Percentiles rank a stretch among this genome's conserved stretches.
Evolutionary conservation across 2,113 vertebrate genomes (phyloP).

Genomic region (Tenrec ecaudatus): DNA sequence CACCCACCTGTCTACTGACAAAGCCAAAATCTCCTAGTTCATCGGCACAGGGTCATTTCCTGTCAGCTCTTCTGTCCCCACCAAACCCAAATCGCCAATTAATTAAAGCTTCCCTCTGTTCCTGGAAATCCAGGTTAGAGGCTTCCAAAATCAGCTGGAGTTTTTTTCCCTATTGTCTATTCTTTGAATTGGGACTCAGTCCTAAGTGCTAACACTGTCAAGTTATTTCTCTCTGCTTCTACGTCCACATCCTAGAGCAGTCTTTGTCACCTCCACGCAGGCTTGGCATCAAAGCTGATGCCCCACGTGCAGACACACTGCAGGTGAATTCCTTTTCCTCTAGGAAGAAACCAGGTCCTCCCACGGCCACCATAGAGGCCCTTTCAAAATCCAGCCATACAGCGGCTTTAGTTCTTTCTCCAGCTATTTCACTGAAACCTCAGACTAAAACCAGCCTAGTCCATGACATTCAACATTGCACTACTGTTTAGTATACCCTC

Average conservation of each 20-base stretch:
- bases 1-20: not conserved
- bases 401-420: not conserved
- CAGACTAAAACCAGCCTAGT: not conserved
- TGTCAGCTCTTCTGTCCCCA: conserved; percentile 15
- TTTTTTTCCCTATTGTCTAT: not conserved
- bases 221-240: conserved; percentile 7
- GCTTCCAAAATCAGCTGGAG: not conserved
- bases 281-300: not conserved
- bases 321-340: not conserved
- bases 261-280: not conserved
- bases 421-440: conserved; percentile 9
- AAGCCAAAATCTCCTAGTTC: not conserved
- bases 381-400: not conserved
- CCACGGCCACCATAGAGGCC: not conserved
- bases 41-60: not conserved
- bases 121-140: not conserved
- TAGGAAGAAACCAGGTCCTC: conserved; percentile 10
- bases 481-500: no score
- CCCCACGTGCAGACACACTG: not conserved
- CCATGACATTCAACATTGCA: not conserved
- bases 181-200: not conserved
- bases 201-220: not conserved
- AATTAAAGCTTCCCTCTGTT: conserved; percentile 27
- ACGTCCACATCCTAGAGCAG: not conserved
- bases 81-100: conserved; percentile 29